phyloP scores from a whole-genome alignment of 2,888 invertebrate species.

The Sabatieria punctata region DNA sequence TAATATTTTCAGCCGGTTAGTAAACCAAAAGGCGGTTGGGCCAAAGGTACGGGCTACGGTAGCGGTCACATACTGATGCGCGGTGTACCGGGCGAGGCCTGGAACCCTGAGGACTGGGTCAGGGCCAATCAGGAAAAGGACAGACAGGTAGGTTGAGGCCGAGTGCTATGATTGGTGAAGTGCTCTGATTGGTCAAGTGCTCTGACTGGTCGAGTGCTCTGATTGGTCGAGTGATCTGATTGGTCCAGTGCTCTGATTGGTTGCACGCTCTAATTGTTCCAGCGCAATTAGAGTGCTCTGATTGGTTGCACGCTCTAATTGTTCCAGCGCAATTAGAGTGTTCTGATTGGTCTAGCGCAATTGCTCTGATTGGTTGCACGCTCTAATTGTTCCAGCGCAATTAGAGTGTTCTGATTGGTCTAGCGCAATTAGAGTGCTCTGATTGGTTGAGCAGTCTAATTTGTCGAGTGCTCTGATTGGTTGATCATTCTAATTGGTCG shows the following conservation, averaged over 20 bases:
- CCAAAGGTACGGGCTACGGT: constrained; percentile 25
- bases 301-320: neutral
- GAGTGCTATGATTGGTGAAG: constrained; percentile 3
- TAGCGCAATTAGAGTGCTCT: constrained; percentile 8
- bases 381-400: too few species aligned
- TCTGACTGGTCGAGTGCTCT: constrained; percentile 2
- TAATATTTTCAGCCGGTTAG: too few species aligned
- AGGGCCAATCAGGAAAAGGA: constrained; percentile 33
- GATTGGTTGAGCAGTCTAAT: constrained; percentile 3
- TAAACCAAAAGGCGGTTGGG: constrained; percentile 23
- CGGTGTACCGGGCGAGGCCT: too few species aligned
- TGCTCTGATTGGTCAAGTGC: too few species aligned
- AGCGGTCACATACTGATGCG: constrained; percentile 13
- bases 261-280: too few species aligned
- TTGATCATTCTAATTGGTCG: neutral
- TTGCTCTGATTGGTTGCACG: constrained; percentile 4
- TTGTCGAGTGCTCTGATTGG: constrained; percentile 6
- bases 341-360: constrained; percentile 3
- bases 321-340: constrained; percentile 7
- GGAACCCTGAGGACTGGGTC: constrained; percentile 31
- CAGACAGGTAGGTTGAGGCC: constrained; percentile 23
- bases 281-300: constrained; percentile 8
- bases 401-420: neutral
- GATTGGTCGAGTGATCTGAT: too few species aligned
- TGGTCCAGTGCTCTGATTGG: constrained; percentile 7